phyloP scores from a whole-genome alignment of 2,113 vertebrate genomes.

The Natator depressus region DNA sequence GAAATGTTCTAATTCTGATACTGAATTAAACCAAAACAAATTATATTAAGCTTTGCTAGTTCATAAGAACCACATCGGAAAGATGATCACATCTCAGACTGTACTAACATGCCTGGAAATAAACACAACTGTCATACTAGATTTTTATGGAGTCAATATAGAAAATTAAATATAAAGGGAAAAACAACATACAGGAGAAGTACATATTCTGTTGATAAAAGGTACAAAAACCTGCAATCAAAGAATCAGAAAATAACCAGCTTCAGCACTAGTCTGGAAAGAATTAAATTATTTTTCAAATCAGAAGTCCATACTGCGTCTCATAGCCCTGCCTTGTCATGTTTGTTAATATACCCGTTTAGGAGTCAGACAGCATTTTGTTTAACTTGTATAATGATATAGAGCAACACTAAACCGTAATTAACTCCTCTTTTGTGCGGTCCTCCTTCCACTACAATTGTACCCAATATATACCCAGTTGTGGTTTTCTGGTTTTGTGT shows the following conservation, averaged over 20 bases:
- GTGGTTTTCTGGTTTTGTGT: constrained; percentile 68
- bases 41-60: background rate
- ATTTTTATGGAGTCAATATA: background rate
- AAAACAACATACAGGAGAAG: background rate
- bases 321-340: constrained; percentile 63
- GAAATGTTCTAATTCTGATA: background rate
- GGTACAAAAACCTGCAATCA: constrained; percentile 60
- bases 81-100: background rate
- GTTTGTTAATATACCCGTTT: constrained; percentile 68
- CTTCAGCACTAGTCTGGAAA: background rate
- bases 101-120: background rate
- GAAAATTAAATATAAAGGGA: background rate
- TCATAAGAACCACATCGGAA: background rate
- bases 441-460: constrained; percentile 74
- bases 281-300: constrained; percentile 55
- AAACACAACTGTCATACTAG: background rate
- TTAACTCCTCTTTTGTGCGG: constrained; percentile 75
- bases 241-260: constrained; percentile 49
- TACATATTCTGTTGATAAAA: background rate
- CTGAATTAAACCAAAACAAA: background rate
- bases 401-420: constrained; percentile 73
- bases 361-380: constrained; percentile 73
- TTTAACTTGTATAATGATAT: constrained; percentile 71
- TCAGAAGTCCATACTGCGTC: constrained; percentile 56
- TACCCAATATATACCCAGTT: constrained; percentile 69